Conservation (phyloP, 2,888 invertebrate genomes). For the Troilus luridus region DNA sequence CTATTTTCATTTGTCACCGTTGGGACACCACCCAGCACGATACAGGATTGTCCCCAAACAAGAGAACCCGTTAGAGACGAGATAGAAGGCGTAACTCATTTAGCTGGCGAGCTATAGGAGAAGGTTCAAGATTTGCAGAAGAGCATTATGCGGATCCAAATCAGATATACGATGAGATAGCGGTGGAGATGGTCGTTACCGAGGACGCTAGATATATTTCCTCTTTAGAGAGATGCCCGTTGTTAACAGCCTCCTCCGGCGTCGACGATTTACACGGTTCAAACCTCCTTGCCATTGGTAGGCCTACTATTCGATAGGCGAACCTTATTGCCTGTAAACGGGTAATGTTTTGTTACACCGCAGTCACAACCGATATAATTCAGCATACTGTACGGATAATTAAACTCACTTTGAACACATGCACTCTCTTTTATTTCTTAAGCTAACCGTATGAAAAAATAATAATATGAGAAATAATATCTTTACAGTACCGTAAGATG, state of each 20-base stretch:
- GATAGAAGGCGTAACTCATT: slow-evolving; percentile 24
- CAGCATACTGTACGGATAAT: background rate
- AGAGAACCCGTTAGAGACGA: slow-evolving; percentile 26
- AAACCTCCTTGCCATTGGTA: background rate
- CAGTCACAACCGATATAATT: background rate
- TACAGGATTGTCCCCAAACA: background rate
- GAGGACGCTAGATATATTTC: background rate
- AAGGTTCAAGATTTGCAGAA: slow-evolving; percentile 17
- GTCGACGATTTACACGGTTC: background rate
- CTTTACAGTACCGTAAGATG: too few species aligned
- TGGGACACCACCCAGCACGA: background rate
- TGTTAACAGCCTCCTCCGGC: background rate
- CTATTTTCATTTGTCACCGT: background rate
- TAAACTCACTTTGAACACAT: background rate
- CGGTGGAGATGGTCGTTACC: slow-evolving; percentile 38
- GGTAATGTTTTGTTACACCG: background rate
- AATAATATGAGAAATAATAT: too few species aligned
- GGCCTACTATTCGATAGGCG: background rate
- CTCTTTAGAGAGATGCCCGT: background rate
- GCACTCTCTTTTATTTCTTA: too few species aligned
- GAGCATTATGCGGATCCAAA: slow-evolving; percentile 39
- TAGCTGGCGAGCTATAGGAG: slow-evolving; percentile 21
- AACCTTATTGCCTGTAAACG: background rate
- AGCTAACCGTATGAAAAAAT: too few species aligned
- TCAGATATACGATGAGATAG: slow-evolving; percentile 35